A percentile compares a stretch with the other conserved stretches of the same genome.
Evolutionary conservation across 2,113 vertebrate species (phyloP).

Genomic region (Sakesphorus luctuosus): DNA sequence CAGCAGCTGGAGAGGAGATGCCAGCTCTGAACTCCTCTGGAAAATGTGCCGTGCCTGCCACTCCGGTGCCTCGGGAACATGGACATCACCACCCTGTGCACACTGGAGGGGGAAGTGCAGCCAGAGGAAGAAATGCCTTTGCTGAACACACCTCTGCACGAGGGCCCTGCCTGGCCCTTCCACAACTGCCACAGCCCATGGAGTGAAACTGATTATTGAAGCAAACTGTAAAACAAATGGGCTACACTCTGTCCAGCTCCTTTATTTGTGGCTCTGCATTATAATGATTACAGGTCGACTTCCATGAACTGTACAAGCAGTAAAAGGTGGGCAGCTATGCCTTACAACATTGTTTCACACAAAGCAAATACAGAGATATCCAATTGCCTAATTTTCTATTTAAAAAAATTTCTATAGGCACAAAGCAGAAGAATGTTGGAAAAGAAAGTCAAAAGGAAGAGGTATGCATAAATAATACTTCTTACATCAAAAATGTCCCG

Average conservation of each 20-base stretch:
- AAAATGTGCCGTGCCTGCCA: background rate
- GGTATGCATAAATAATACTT: slow-evolving; percentile 80
- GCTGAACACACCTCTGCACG: accelerated
- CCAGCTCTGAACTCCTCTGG: background rate
- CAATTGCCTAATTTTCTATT: slow-evolving; percentile 74
- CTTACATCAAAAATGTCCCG: slow-evolving; percentile 79
- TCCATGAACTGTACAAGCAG: slow-evolving; percentile 78
- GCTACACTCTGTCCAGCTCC: slow-evolving; percentile 58
- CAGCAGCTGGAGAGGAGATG: background rate
- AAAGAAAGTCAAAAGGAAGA: slow-evolving; percentile 54
- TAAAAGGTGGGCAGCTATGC: slow-evolving; percentile 71
- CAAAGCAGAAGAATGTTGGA: slow-evolving; percentile 73
- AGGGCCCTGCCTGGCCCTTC: background rate
- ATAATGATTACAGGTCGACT: slow-evolving; percentile 74
- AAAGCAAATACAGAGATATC: slow-evolving; percentile 74
- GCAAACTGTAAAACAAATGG: slow-evolving; percentile 43
- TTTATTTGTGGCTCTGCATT: slow-evolving; percentile 77
- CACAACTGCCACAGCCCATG: background rate
- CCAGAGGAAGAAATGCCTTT: accelerated
- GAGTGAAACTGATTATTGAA: background rate
- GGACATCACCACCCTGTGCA: accelerated
- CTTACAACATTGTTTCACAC: slow-evolving; percentile 79
- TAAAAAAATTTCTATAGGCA: slow-evolving; percentile 76
- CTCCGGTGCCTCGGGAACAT: accelerated
- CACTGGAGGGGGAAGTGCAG: accelerated